Conservation (phyloP, 2,797 vertebrate genomes). For the Catamblyrhynchus diadema region DNA sequence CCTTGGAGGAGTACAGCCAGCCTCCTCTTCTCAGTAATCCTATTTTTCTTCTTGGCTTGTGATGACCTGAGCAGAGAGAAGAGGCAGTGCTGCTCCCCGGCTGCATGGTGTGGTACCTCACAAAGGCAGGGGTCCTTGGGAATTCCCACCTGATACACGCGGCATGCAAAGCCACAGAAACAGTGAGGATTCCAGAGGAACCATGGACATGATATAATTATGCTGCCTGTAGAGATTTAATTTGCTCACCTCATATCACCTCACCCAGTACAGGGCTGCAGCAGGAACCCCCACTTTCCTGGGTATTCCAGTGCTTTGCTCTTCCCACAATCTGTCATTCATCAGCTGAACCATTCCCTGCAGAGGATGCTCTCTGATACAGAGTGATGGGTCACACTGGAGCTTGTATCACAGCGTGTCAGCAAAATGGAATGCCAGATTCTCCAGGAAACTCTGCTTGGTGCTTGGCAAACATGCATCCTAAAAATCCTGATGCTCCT, state of each 20-base stretch:
- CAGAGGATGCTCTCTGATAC: neutral
- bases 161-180: neutral
- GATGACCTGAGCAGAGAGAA: neutral
- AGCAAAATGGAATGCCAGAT: neutral
- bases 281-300: neutral
- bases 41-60: neutral
- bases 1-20: neutral
- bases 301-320: neutral
- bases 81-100: neutral
- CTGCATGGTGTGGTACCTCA: neutral
- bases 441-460: neutral
- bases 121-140: neutral
- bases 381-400: neutral
- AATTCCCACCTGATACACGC: accelerated
- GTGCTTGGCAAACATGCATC: accelerated
- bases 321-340: neutral
- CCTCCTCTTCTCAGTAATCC: neutral
- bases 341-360: neutral
- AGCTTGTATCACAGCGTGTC: neutral
- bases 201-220: neutral
- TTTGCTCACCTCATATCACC: too few species aligned
- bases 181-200: neutral
- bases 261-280: neutral
- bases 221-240: neutral
- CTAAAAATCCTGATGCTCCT: neutral